phyloP scores from a whole-genome alignment of 2,113 vertebrate species.

The Oceanodroma tethys region DNA sequence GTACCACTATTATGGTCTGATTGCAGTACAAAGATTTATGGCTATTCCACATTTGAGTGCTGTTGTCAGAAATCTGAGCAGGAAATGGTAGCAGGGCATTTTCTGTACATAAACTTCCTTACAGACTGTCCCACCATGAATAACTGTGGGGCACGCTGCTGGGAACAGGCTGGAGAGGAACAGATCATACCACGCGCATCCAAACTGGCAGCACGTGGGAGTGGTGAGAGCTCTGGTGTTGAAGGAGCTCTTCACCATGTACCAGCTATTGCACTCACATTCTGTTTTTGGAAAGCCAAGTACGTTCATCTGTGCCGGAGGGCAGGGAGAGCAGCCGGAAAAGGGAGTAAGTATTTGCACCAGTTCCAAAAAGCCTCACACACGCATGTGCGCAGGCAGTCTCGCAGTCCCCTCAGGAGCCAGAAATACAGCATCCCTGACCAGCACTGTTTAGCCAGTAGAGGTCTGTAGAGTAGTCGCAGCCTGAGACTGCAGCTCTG shows the following conservation, averaged over 20 bases:
- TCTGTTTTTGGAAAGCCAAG: neutral
- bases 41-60: neutral
- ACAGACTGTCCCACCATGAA: fast-evolving
- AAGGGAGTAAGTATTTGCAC: neutral
- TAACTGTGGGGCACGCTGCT: neutral
- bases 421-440: neutral
- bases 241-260: neutral
- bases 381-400: fast-evolving
- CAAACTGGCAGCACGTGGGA: neutral
- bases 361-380: neutral
- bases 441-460: neutral
- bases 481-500: neutral
- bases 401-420: neutral
- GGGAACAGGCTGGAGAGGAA: neutral
- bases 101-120: neutral
- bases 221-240: neutral
- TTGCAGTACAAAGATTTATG: neutral
- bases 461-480: neutral
- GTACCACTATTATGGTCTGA: fast-evolving
- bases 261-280: neutral
- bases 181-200: neutral
- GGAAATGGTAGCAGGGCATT: neutral
- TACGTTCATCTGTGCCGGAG: neutral
- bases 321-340: neutral
- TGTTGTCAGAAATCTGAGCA: neutral